Base-by-base conservation (phyloP, 2,888 invertebrate species). In the Copidosoma aretas region DNA sequence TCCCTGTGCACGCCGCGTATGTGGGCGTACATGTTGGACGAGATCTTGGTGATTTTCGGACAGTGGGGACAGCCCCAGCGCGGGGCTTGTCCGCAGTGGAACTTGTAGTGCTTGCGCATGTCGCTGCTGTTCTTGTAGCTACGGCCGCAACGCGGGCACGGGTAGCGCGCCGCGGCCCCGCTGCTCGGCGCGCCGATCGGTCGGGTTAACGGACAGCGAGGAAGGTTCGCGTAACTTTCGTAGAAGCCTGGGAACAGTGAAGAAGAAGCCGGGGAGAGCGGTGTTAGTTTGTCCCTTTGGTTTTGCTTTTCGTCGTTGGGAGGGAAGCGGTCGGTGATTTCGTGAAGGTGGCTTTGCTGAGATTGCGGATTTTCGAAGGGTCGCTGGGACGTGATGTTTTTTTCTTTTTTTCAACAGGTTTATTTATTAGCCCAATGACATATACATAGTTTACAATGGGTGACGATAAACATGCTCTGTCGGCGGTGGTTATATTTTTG, bases 41-140 rank as follows among this genome's bases (percentile, higher is more conserved):
- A 77, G 25, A 77, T 76, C 59, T 78, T 79, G 32, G 75, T 65
- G 21, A 75, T 71, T 60, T 77, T 78, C 4, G 70, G 72, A 41
- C 78, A 78, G 51, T 80, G 80, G 0, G 81, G 80, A 64, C 84
- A 84, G 59, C 79, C 76, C 74, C 82, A 84, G 39, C 81, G 78
- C 4, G 84, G 82, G 24, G 79, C 78, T 67, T 79, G 78, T 14
- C 82, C 82, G 63, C 84, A 84, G 67, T 82, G 81, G 61, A 79
- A 79, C 61, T 78, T 79, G 67, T 78, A 73, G 66, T 84, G 84
- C 24, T 81, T 79, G 65, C 77, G 75, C 73, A 84, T 76, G 60
- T 78, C 78, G 32, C 75, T 73, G 21, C 73, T 58, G 54, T 79
- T 78, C 64, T 80, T 81, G 74, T 81, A 81, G 49, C 78, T 78